Base-by-base conservation (phyloP, 2,888 invertebrate species). In the Adineta ricciae region DNA sequence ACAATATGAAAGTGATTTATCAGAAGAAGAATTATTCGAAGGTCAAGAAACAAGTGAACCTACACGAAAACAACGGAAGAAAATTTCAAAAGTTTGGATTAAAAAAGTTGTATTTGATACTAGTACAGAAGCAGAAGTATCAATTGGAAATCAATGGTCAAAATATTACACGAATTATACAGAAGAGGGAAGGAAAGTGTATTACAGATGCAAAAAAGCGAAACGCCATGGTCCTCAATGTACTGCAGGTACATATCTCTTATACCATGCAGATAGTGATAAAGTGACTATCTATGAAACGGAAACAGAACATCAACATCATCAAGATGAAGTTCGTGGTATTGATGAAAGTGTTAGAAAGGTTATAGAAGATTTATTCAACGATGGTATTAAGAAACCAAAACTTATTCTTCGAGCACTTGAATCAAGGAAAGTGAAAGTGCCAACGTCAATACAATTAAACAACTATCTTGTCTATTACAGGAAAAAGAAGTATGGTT, bases 1-100 rank as follows among this genome's bases (percentile, higher is more conserved):
- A 19, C 73, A 73, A 73, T 73, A 73, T 73, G 73, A 73, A 73
- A 73, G 73, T 27, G 73, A 73, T 73, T 1, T 24, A 73, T 73
- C 73, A 36, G 36, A 36, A 21, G 73, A 73, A 38, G 73, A 36
- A 2, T 0, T 73, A 5, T 21, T 38, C 4, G 38, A 73, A 73
- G 73, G 3, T 49, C 49, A 49, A 49, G 8, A 14, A 49, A 14
- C 49, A 49, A 49, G 49, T 49, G 49, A 49, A 49, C 49, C 14
- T 49, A 49, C 14, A 49, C 49, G 49, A 49, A 49, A 49, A 49
- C 14, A 49, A 49, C 49, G 14, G 49, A 49, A 49, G 14, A 49
- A 49, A 14, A 49, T 49, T 49, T 49, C 49, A 49, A 14, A 49
- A 49, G 49, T 49, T 49, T 49, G 14, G 49, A 49, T 56, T 9